phyloP scores from a whole-genome alignment of 2,888 invertebrate species.

The Pandemis corylana region DNA sequence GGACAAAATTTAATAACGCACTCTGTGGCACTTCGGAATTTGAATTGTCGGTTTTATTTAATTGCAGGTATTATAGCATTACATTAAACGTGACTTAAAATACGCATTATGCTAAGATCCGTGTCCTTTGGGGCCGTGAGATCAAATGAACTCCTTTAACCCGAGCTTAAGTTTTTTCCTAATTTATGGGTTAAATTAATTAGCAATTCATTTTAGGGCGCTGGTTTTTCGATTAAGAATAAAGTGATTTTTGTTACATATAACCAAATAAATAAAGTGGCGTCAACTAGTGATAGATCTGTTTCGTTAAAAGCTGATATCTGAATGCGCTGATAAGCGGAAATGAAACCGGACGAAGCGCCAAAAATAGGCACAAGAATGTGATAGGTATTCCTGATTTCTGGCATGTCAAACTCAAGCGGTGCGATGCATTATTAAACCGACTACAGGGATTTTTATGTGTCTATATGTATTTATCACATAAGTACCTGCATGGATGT shows the following conservation, averaged over 20 bases:
- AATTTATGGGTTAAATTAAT: background rate
- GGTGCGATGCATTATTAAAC: too few species aligned
- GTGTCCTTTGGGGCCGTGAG: too few species aligned
- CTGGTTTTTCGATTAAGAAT: background rate
- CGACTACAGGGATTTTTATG: too few species aligned
- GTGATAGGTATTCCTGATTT: background rate
- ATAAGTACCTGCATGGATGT: too few species aligned
- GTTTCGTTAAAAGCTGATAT: background rate
- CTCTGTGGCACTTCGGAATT: slow-evolving; percentile 42
- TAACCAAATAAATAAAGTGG: background rate
- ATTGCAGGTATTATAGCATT: background rate
- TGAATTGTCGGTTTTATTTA: slow-evolving; percentile 38
- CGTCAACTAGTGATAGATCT: background rate
- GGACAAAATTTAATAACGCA: slow-evolving; percentile 12
- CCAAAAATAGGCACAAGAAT: background rate
- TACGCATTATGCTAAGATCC: too few species aligned
- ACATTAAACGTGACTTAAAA: too few species aligned
- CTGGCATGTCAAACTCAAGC: too few species aligned
- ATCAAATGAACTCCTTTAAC: background rate
- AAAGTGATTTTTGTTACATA: background rate
- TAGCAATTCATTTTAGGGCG: background rate
- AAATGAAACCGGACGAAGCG: background rate
- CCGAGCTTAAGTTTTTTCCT: background rate
- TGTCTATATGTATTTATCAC: too few species aligned
- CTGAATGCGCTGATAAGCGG: too few species aligned